A percentile compares a stretch with the other conserved stretches of the same genome.
Conservation (phyloP, 2,113 vertebrate species). For the Nesoenas mayeri region DNA sequence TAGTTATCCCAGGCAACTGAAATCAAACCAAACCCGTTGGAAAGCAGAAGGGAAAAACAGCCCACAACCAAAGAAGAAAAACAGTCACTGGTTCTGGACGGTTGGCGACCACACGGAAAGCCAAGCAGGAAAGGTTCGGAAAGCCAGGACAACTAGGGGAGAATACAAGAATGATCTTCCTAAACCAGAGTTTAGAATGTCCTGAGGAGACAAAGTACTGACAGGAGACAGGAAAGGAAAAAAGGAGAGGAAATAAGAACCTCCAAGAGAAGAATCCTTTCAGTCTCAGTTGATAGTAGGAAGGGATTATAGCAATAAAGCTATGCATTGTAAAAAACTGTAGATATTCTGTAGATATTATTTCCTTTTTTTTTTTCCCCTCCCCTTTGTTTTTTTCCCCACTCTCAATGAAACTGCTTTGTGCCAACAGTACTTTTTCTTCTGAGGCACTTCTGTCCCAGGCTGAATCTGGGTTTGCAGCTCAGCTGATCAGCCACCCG, state of each 20-base stretch:
- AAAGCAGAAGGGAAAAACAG: neutral
- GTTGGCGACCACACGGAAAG: neutral
- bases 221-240: neutral
- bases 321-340: neutral
- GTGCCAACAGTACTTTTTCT: neutral
- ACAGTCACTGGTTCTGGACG: neutral
- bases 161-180: neutral
- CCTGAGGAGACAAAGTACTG: neutral
- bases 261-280: neutral
- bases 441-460: neutral
- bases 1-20: neutral
- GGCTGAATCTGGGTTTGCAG: neutral
- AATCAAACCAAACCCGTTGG: neutral
- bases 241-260: neutral
- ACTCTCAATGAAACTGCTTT: neutral
- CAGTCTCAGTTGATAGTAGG: neutral
- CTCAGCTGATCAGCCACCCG: neutral
- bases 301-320: neutral
- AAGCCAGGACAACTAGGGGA: neutral
- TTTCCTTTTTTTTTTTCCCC: neutral
- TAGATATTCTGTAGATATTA: neutral
- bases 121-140: neutral
- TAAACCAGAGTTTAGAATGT: neutral
- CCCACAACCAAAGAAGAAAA: neutral
- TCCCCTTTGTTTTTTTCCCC: rapidly evolving